Percentiles rank a stretch among this genome's conserved stretches.
phyloP scores from a whole-genome alignment of 2,888 invertebrate species.

The Agrochola lota region DNA sequence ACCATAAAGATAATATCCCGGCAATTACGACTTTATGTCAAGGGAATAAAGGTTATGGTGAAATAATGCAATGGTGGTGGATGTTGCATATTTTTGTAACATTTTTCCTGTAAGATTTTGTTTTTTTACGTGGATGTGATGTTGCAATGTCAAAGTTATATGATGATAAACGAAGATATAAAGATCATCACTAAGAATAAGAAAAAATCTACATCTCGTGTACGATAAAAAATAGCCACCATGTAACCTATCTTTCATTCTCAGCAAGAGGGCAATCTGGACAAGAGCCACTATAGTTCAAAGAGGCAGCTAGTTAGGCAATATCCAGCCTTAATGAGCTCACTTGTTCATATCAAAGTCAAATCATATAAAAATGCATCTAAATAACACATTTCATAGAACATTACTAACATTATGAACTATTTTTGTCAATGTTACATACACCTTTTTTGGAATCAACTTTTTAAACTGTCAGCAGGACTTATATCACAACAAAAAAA shows the following conservation, averaged over 20 bases:
- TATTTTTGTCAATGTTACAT: neutral
- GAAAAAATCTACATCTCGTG: neutral
- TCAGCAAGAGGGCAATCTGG: slow-evolving; percentile 11
- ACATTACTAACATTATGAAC: no score
- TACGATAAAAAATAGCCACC: neutral
- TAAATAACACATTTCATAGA: neutral
- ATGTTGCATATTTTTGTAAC: slow-evolving; percentile 23
- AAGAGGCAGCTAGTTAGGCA: slow-evolving; percentile 28
- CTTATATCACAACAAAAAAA: neutral
- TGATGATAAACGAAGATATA: neutral
- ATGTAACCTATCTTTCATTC: slow-evolving; percentile 5
- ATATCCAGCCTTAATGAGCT: slow-evolving; percentile 45
- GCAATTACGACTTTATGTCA: slow-evolving; percentile 39
- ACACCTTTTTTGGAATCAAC: neutral
- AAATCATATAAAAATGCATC: neutral
- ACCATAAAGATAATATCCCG: neutral
- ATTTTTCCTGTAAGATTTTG: slow-evolving; percentile 53
- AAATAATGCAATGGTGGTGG: neutral
- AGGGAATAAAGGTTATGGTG: slow-evolving; percentile 22
- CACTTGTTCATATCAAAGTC: slow-evolving; percentile 27
- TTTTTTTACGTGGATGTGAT: slow-evolving; percentile 27
- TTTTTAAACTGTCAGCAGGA: neutral
- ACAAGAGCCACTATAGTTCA: slow-evolving; percentile 7
- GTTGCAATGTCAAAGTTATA: neutral
- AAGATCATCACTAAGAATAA: neutral